Evolutionary conservation across 2,888 invertebrate species (phyloP), one percentile per base, ranked within the genome.

Genomic region (Neoascia interrupta): DNA sequence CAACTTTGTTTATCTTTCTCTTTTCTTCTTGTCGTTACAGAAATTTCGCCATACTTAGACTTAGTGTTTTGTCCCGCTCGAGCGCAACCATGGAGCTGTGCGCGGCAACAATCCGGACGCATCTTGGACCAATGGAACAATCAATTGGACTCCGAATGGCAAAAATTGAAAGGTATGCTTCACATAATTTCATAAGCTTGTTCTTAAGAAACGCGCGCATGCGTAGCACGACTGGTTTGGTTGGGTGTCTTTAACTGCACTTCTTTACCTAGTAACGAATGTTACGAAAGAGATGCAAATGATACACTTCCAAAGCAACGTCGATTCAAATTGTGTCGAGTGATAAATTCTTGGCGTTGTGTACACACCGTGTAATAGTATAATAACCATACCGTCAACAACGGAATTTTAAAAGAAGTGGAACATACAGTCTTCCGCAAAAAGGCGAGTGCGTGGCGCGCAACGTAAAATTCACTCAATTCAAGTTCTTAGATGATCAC

Each of bases 61-160:
- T 84, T 92, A 53, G 84, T 91, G 61, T 89, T 91, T 75, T 92
- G 92, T 85, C 88, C 91, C 28, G 87, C 89, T 0, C 87, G 90
- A 6, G 85, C 88, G 0, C 88, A 91, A 28, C 89, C 90, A 5
- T 91, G 91, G 91, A 84, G 84, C 5, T 92, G 92, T 88, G 90
- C 91, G 2, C 89, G 89, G 31, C 89, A 90, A 72, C 90, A 90
- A 81, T 90, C 91, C 2, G 91, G 90, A 37, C 90, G 90, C 53
- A 87, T 92, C 39, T 85, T 92, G 82, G 86, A 88, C 69, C 82
- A 83, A 21, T 87, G 88, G 86, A 87, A 87, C 64, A 83, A 81
- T 41, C 85, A 87, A 41, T 64, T 89, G 15, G 79, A 84, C 19
- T 54, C 81, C 16, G 85, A 87, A 61, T 88, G 88, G 87, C 85